phyloP scores from a whole-genome alignment of 2,113 vertebrate species.

The Euleptes europaea region DNA sequence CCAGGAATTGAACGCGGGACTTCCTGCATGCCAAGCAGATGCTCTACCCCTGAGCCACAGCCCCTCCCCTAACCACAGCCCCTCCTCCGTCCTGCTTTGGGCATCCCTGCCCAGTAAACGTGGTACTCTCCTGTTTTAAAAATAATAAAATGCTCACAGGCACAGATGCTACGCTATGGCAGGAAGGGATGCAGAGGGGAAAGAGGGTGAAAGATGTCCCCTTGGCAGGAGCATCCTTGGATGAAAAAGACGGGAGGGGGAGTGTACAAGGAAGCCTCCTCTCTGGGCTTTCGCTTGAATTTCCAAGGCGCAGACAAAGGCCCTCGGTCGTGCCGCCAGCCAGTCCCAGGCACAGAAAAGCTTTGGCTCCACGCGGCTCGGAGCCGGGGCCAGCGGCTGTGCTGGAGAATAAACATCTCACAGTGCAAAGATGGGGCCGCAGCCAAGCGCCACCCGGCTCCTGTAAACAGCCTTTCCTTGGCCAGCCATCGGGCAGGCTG shows the following conservation, averaged over 20 bases:
- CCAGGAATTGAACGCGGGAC: no score
- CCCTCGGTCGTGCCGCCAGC: slow-evolving; percentile 22
- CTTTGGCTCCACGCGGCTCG: slow-evolving; percentile 18
- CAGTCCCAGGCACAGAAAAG: slow-evolving; percentile 32
- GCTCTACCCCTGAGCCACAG: no score
- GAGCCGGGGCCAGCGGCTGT: slow-evolving; percentile 20
- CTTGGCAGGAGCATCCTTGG: background rate
- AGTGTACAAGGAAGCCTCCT: background rate
- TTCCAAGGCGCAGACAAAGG: slow-evolving; percentile 4
- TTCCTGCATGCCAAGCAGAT: no score
- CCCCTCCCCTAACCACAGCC: no score
- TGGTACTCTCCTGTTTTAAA: background rate
- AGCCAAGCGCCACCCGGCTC: slow-evolving; percentile 45
- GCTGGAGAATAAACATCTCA: slow-evolving; percentile 51
- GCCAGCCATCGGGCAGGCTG: slow-evolving; percentile 30
- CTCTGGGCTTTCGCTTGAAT: background rate
- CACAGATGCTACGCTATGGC: background rate
- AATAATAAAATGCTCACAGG: background rate
- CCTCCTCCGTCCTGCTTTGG: no score
- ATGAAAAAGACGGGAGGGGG: background rate
- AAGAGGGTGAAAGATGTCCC: background rate
- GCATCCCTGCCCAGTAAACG: background rate
- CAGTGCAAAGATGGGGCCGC: slow-evolving; percentile 11
- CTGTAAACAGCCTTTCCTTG: slow-evolving; percentile 59
- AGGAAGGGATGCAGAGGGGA: background rate